Evolutionary conservation across 2,888 invertebrate genomes (phyloP).

Genomic region (Sisyra terminalis): DNA sequence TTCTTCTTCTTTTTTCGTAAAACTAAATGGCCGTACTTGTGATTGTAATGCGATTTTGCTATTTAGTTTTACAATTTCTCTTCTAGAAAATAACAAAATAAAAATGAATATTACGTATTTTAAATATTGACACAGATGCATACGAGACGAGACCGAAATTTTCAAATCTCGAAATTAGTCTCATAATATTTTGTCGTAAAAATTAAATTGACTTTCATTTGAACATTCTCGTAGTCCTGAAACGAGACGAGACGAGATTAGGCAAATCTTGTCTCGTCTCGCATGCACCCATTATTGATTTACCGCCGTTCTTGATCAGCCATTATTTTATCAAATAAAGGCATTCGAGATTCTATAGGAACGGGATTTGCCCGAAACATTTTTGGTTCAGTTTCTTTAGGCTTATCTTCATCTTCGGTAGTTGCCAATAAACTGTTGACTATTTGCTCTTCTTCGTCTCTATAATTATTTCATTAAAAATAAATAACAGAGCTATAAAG

Average conservation of each 20-base stretch:
- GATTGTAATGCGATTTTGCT: conserved; percentile 43
- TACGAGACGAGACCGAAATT: no score
- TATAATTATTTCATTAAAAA: conserved; percentile 22
- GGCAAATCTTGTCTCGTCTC: no score
- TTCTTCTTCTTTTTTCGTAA: conserved; percentile 40
- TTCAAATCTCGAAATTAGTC: neutral
- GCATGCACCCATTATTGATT: conserved; percentile 4
- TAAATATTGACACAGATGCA: no score
- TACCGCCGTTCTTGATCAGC: conserved; percentile 57
- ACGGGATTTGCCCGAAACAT: conserved; percentile 44
- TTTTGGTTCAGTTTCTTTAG: conserved; percentile 29
- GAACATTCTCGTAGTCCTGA: neutral
- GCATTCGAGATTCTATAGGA: conserved; percentile 53
- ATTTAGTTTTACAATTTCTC: conserved; percentile 38
- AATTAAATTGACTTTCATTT: neutral
- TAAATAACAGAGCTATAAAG: neutral
- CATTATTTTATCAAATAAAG: conserved; percentile 52
- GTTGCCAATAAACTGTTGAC: conserved; percentile 30
- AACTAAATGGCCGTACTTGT: conserved; percentile 47
- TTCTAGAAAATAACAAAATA: conserved; percentile 24
- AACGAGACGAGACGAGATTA: no score
- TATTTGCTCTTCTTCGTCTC: conserved; percentile 47
- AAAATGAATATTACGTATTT: neutral
- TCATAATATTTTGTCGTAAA: no score
- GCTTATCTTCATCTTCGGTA: conserved; percentile 14